Evolutionary conservation across 1,140 invertebrate species (phyloP).

Genomic region (Lordiphosa mommai): DNA sequence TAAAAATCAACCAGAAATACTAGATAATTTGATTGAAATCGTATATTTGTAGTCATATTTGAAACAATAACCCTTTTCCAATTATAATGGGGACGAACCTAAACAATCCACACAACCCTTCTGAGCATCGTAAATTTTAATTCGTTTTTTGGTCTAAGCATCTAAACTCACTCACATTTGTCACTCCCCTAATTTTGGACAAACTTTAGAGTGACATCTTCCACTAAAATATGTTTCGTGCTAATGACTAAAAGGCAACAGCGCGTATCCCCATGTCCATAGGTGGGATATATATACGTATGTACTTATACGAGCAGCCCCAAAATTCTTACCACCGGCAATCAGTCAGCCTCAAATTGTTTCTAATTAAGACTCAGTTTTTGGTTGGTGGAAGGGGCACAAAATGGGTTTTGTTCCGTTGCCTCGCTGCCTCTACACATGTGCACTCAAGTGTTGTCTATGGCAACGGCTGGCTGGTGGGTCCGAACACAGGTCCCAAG

Average conservation of each 20-base stretch:
- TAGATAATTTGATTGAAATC: no score
- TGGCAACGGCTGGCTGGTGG: slow-evolving; percentile 16
- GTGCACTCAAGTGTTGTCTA: slow-evolving; percentile 55
- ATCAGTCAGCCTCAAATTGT: slow-evolving; percentile 70
- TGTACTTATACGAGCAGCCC: slow-evolving; percentile 1
- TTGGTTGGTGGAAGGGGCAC: slow-evolving; percentile 10
- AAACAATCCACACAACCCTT: no score
- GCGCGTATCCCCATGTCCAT: slow-evolving; percentile 13
- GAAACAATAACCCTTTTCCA: no score
- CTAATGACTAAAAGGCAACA: slow-evolving; percentile 40
- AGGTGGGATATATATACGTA: slow-evolving; percentile 1
- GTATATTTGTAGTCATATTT: no score
- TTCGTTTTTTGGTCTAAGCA: no score
- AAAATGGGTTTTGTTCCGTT: slow-evolving; percentile 13
- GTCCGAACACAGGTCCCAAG: slow-evolving; percentile 39
- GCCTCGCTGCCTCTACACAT: slow-evolving; percentile 1
- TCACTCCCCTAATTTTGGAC: no score
- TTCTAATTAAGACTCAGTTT: slow-evolving; percentile 63
- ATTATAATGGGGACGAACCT: no score
- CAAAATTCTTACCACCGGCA: slow-evolving; percentile 31
- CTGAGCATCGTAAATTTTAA: no score
- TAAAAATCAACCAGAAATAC: no score
- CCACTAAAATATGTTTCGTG: slow-evolving; percentile 2
- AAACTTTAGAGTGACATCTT: no score
- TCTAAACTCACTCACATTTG: no score